A percentile compares a stretch with the other conserved stretches of the same genome.
These are phyloP conservation scores for Lytechinus pictus DNA, from an alignment of 35 echinoderm and acorn worm genomes.

Conservation along the genomic window DNA sequence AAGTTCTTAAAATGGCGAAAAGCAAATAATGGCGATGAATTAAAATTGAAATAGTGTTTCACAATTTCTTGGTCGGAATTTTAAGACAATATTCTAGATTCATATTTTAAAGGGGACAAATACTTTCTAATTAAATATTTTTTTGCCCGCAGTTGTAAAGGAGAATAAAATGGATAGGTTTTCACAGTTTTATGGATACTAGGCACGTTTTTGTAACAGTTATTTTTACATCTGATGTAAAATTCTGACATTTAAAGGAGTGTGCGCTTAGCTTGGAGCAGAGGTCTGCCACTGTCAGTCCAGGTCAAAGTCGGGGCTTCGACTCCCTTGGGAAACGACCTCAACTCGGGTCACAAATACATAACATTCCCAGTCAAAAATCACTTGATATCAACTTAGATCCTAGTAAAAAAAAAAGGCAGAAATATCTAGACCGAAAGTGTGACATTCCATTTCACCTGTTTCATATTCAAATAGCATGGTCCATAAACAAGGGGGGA, in stretches of 20 bases:
- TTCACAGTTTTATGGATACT: background rate
- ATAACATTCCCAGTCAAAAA: background rate
- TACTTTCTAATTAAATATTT: background rate
- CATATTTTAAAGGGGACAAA: background rate
- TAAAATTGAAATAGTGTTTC: too few species aligned
- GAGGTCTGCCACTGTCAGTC: background rate
- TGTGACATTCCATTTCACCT: slow-evolving; percentile 35
- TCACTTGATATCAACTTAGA: background rate
- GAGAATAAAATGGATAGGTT: background rate
- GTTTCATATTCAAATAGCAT: slow-evolving; percentile 5
- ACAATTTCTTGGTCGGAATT: too few species aligned
- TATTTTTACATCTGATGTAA: background rate
- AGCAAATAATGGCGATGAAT: too few species aligned
- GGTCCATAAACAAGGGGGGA: background rate
- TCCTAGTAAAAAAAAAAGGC: background rate
- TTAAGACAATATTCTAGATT: background rate
- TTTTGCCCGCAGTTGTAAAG: background rate
- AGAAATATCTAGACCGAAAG: slow-evolving; percentile 27
- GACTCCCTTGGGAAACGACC: background rate
- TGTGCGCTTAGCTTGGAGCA: background rate
- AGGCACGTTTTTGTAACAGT: background rate
- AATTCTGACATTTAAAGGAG: background rate
- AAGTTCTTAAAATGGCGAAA: too few species aligned
- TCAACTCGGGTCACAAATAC: slow-evolving; percentile 34
- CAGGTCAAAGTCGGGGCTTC: background rate